Percentiles rank a stretch among this genome's conserved stretches.
Conservation (phyloP, 2,888 invertebrate genomes). For the Caenorhabditis sp. region DNA sequence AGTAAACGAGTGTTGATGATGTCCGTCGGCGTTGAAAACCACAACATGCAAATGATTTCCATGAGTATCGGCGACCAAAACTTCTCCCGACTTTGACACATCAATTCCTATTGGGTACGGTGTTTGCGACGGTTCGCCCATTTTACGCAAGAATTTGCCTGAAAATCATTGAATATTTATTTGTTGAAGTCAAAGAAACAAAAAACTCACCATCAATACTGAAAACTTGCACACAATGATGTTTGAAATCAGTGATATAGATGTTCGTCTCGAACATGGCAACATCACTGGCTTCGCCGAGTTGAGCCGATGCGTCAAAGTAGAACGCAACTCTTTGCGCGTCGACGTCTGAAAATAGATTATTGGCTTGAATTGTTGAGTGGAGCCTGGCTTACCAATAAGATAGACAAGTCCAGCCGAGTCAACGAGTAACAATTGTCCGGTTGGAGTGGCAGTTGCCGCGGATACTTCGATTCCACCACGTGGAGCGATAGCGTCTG, state of each 20-base stretch:
- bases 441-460: conserved; percentile 48
- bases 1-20: conserved; percentile 59
- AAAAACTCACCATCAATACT: conserved; percentile 51
- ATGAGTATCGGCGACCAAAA: conserved; percentile 66
- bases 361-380: neutral
- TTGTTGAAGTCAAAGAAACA: neutral
- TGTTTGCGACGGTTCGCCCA: conserved; percentile 64
- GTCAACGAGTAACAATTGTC: conserved; percentile 63
- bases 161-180: conserved; percentile 8
- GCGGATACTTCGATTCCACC: conserved; percentile 55
- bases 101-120: conserved; percentile 68
- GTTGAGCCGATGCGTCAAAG: conserved; percentile 54
- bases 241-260: conserved; percentile 66
- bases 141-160: conserved; percentile 63
- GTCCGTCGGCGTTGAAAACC: conserved; percentile 59
- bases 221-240: conserved; percentile 64
- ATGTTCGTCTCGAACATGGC: conserved; percentile 60
- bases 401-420: conserved; percentile 51
- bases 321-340: conserved; percentile 47
- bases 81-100: conserved; percentile 59
- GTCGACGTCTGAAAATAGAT: conserved; percentile 45
- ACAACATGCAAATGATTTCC: conserved; percentile 65
- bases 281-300: conserved; percentile 62
- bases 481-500: conserved; percentile 45
- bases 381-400: conserved; percentile 15